phyloP scores from a whole-genome alignment of 2,113 vertebrate species.

The Datnioides undecimradiatus region DNA sequence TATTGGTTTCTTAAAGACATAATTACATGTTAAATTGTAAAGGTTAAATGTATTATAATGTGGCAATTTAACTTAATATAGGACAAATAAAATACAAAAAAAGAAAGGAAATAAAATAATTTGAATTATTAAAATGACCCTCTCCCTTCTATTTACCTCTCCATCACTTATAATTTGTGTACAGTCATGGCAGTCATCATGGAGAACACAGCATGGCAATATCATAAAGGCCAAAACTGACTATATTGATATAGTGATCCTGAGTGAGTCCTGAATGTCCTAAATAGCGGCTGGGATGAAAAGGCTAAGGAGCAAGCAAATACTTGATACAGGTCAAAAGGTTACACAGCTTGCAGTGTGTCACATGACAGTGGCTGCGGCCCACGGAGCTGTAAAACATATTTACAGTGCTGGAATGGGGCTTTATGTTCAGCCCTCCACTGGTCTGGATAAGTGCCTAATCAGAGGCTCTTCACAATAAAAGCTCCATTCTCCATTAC shows the following conservation, averaged over 20 bases:
- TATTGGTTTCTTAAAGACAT: not conserved
- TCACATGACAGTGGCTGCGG: not conserved
- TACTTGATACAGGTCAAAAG: conserved; percentile 1
- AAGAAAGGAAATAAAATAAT: not conserved
- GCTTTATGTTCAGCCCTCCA: conserved; percentile 36
- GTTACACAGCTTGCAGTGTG: conserved; percentile 1
- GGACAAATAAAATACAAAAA: not conserved
- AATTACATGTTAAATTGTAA: not conserved
- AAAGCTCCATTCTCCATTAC: conserved; percentile 36
- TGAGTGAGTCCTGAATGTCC: not conserved
- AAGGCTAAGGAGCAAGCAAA: not conserved
- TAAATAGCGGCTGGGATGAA: not conserved
- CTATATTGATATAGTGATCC: not conserved
- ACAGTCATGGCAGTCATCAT: too few relatives aligned
- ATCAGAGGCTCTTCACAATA: conserved; percentile 18
- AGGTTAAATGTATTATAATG: not conserved
- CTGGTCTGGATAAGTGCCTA: conserved; percentile 39
- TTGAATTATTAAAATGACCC: too few relatives aligned
- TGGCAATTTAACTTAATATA: too few relatives aligned
- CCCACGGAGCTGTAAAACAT: conserved; percentile 18
- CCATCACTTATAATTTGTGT: not conserved
- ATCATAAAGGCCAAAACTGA: not conserved
- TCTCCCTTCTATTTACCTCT: not conserved
- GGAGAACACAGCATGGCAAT: too few relatives aligned
- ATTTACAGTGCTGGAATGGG: conserved; percentile 33